Base-by-base conservation (phyloP, 2,888 invertebrate genomes). In the Merodon equestris region DNA sequence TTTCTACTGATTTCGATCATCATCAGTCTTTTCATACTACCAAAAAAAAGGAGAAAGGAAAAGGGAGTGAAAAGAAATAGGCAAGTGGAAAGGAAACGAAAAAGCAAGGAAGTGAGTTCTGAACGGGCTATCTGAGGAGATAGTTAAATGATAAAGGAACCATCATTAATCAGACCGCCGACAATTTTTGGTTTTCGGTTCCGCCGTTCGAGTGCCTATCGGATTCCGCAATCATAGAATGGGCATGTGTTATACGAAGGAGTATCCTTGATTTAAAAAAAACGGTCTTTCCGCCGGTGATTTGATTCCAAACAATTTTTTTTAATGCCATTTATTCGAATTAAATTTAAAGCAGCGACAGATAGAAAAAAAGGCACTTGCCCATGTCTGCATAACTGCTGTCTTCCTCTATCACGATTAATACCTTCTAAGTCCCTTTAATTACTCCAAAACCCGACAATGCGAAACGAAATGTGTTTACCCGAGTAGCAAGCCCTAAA, bases 1-100 rank as follows among this genome's bases (percentile, higher is more conserved):
- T 76, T 74, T 79, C 74, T 64, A 79, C 79, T 79, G 68, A 74
- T 79, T 79, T 74, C 74, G 79, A 79, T 79, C 79, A 74, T 68
- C 79, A 79, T 79, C 79, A 79, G 79, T 75, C 79, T 79, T 79
- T 73, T 64, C 48, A 68, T 54, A 57, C 44, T 36, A 1, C n/a
- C n/a, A n/a, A n/a, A n/a, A n/a, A n/a, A n/a, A n/a, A n/a, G n/a
- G n/a, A n/a, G n/a, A n/a, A n/a, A n/a, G 67, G 47, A 45, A 47
- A 75, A 58, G 48, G 42, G 34, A 42, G 47, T 14, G 27, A 18
- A 5, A 44, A 66, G 19, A 42, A 48, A 66, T 73, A 66, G 66
- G 73, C 73, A 56, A 73, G 60, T 19, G 47, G n/a, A 34, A 36
- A 38, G 19, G 36, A 51, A 58, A 53, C 53, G 48, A 42, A 53